Evolutionary conservation across 2,888 invertebrate genomes (phyloP), one percentile per base, ranked within the genome.

Genomic region (Danaus chrysippus): DNA sequence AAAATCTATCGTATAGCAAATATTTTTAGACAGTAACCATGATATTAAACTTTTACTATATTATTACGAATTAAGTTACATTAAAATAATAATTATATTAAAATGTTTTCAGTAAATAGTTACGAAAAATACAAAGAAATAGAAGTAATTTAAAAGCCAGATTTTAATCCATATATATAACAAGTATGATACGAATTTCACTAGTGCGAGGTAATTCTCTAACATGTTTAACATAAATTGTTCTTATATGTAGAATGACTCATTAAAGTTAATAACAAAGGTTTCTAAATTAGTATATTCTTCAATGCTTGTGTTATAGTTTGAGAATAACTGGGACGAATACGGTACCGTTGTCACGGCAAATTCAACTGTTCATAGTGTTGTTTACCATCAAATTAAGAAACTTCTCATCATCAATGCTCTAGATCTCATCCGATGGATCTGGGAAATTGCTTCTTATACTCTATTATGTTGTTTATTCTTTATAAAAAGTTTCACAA

Each of bases 371-470:
- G 59, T 64, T 54, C 56, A 66, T 63, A 67, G 63, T 61, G 79
- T 77, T 84, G 81, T 85, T 77, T 78, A 71, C 72, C 66, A 76
- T 77, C 69, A 71, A 81, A 82, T 80, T 81, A 82, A 81, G 76
- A 80, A 78, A 79, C 75, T 77, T 79, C 76, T 76, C 78, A 78
- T 71, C 71, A 64, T 58, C 59, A 67, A 64, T 70, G 84, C 72
- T 82, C 85, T 75, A 86, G 84, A 84, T 88, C 74, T 73, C 71
- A 78, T 71, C 75, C 75, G 77, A 78, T 82, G 76, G 77, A 81
- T 82, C 82, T 86, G 85, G 81, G 86, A 89, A 87, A 86, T 82
- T 78, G 73, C 79, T 76, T 83, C 73, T 77, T 75, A 71, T 77
- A 78, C 74, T 81, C 78, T 76, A 84, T 84, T 85, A 81, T 82